Evolutionary conservation across 2,888 invertebrate species (phyloP), one percentile per base, ranked within the genome.

Genomic region (Drosophila buzzatii): DNA sequence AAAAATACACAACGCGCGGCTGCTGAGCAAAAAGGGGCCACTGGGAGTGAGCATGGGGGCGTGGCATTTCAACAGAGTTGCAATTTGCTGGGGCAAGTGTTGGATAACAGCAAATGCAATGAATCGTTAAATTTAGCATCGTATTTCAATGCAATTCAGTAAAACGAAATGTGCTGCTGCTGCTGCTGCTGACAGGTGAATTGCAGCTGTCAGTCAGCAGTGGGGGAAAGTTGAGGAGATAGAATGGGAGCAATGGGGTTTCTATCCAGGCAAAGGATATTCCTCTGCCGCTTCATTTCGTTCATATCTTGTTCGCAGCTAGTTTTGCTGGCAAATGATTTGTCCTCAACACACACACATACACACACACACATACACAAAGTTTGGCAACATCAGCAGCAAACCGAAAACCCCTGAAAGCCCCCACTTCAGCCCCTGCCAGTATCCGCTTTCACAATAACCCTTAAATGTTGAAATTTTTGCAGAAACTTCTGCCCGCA

Each of bases 111-210:
- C 56, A 81, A 88, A 88, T 89, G 89, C 87, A 86, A 89, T 86
- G 89, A 86, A 86, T 89, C 85, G 85, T 89, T 86, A 86, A 86
- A 89, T 89, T 85, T 89, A 86, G 89, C 89, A 89, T 86, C 86
- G 87, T 72, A 87, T 89, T 87, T 87, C 81, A 89, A 89, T 87
- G 88, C 85, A 82, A 86, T 89, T 81, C 77, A 77, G 77, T 76
- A 68, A 70, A 76, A 82, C 82, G 79, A 72, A 86, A 81, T 76
- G 67, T 67, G 56, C 67, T 67, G 60, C 69, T 78, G 70, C 69
- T 78, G 70, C 78, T 82, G 81, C 72, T 83, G 84, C 87, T 86
- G 86, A 86, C 86, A 86, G 86, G 86, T 86, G 86, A 89, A 89
- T 89, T 89, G 84, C 81, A 80, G 81, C 87, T 87, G 87, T 89